These are phyloP conservation scores for Caradrina kadenii DNA, from an alignment of 2,888 invertebrate species.

Conservation along the genomic window DNA sequence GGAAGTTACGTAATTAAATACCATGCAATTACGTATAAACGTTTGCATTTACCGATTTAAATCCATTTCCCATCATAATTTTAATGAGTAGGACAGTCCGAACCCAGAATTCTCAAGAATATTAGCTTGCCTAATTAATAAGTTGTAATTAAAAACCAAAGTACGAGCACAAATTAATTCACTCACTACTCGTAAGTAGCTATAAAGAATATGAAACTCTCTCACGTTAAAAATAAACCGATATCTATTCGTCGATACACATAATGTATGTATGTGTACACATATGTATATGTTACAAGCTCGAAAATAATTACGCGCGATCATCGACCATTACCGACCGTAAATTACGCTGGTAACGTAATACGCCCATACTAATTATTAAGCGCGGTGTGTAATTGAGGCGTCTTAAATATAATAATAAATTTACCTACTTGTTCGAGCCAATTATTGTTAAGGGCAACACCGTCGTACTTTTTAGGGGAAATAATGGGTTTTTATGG, in stretches of 20 bases:
- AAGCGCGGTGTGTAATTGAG: conserved; percentile 70
- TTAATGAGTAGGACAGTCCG: conserved; percentile 8
- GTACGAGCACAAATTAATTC: conserved; percentile 46
- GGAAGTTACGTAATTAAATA: not conserved
- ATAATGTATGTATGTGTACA: conserved; percentile 35
- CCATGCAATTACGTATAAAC: not conserved
- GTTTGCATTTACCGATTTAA: not conserved
- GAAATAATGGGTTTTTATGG: conserved; percentile 9
- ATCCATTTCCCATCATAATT: conserved; percentile 28
- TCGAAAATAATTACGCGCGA: conserved; percentile 80
- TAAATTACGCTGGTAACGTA: conserved; percentile 80
- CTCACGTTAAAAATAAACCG: conserved; percentile 65
- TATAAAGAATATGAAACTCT: conserved; percentile 36
- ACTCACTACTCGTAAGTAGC: conserved; percentile 31
- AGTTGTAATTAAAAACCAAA: conserved; percentile 55
- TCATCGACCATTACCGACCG: conserved; percentile 78
- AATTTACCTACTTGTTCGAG: conserved; percentile 69
- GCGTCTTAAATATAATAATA: conserved; percentile 71
- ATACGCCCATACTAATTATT: conserved; percentile 76
- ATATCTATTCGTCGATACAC: conserved; percentile 59
- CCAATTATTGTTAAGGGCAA: conserved; percentile 70
- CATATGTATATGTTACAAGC: conserved; percentile 57
- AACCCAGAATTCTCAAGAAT: conserved; percentile 45
- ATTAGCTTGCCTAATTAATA: conserved; percentile 56
- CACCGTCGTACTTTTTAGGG: conserved; percentile 7